Evolutionary conservation across 2,888 invertebrate species (phyloP).

Genomic region (Pachymerium ferrugineum): DNA sequence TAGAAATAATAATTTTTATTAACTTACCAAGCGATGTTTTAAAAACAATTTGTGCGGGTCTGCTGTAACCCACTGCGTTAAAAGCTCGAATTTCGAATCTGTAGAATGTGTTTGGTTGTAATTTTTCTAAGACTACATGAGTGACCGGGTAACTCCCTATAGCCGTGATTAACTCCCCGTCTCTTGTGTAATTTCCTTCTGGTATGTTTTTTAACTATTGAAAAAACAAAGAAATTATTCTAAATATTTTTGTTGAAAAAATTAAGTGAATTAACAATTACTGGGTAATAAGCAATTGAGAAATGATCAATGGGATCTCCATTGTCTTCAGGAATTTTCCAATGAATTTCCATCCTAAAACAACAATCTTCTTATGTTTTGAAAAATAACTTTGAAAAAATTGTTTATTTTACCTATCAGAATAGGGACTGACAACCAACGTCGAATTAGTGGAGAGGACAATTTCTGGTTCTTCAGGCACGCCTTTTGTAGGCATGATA

Average conservation of each 20-base stretch:
- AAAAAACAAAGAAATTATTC: background rate
- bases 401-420: constrained; percentile 58
- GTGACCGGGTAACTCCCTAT: constrained; percentile 38
- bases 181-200: background rate
- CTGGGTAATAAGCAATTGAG: constrained; percentile 71
- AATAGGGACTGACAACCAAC: constrained; percentile 60
- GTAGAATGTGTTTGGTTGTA: constrained; percentile 75
- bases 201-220: background rate
- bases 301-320: constrained; percentile 82
- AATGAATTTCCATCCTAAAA: constrained; percentile 59
- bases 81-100: constrained; percentile 76
- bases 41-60: constrained; percentile 68
- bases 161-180: background rate
- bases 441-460: constrained; percentile 45
- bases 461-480: constrained; percentile 64
- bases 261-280: constrained; percentile 51
- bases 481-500: constrained; percentile 68
- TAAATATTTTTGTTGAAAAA: background rate
- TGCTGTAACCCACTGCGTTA: constrained; percentile 76
- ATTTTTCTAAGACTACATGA: constrained; percentile 54
- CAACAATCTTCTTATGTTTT: background rate
- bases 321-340: constrained; percentile 81
- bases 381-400: background rate
- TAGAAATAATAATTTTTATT: background rate
- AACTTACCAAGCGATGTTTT: constrained; percentile 78